Conservation (phyloP, 2,113 vertebrate genomes). For the Echinops telfairi region DNA sequence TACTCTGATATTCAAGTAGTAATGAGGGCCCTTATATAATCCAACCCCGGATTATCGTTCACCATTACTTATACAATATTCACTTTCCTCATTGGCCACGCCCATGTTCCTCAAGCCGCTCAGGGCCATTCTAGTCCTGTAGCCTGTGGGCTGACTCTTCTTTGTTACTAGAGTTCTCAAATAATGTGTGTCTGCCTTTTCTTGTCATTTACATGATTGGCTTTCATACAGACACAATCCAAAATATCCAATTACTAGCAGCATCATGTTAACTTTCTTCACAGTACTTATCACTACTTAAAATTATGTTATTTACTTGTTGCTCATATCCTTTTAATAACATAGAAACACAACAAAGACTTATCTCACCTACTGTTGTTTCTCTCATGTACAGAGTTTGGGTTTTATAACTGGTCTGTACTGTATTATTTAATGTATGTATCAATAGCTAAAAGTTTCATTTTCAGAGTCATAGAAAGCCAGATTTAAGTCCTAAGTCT, state of each 20-base stretch:
- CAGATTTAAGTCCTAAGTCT: neutral
- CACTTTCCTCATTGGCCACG: neutral
- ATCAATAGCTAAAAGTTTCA: neutral
- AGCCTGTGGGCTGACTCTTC: neutral
- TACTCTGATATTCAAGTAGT: neutral
- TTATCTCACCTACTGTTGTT: neutral
- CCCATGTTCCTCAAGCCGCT: neutral
- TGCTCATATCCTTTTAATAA: neutral
- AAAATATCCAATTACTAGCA: neutral
- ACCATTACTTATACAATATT: neutral
- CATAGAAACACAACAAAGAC: neutral
- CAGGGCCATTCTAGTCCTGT: neutral
- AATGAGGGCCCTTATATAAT: neutral
- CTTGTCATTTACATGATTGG: neutral
- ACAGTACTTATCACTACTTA: neutral
- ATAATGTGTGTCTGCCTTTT: neutral
- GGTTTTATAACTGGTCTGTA: neutral
- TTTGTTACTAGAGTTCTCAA: neutral
- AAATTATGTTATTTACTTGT: neutral
- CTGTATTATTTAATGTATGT: neutral
- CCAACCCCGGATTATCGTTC: neutral
- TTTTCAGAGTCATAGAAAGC: neutral
- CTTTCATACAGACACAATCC: neutral
- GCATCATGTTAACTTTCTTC: neutral
- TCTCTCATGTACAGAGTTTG: neutral